Evolutionary conservation across 35 echinoderm and acorn worm genomes (phyloP), one percentile per base, ranked within the genome.

Genomic region (Acanthaster planci): DNA sequence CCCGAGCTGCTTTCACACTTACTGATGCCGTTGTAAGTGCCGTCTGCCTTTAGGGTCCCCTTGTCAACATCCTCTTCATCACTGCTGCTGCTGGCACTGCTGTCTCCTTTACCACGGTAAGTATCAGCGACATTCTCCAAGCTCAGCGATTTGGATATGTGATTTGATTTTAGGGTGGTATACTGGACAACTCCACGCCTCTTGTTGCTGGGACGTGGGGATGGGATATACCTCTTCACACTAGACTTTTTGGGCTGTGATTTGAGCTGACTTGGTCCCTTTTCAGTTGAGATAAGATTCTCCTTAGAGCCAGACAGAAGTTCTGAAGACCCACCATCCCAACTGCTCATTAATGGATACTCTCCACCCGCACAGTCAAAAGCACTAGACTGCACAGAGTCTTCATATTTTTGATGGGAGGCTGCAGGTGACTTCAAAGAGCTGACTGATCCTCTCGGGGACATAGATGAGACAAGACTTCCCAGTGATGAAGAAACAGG

Each of bases 31-130:
- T 72, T 72, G 64, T 72, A 72, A 26, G 64, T 72, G 26, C 64
- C 64, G n/a, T 72, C 64, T 26, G 64, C 64, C 34, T 72, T 72
- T 29, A 72, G 64, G 0, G 64, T 72, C 64, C 64, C 64, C 26
- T 34, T 30, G 64, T 72, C 64, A 29, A 26, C 9, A 29, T 72
- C 64, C 1, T 34, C n/a, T 31, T 26, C 26, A 6, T 47, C 42
- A 6, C 12, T 12, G 42, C 42, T 12, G 12, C 42, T 47, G 64
- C 14, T 72, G 64, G 21, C 42, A 47, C 42, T 47, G 64, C 14
- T 72, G 64, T 26, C 14, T 2, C 30, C 34, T 72, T 72, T 26
- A 8, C 30, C 34, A 14, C 30, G 64, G 2, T 14, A 34, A 14
- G 29, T 0, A 72, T 72, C 64, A 3, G 14, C 2, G 64, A 72